Conservation (phyloP, 92 coral and sea anemone species). For the Siderastrea radians region DNA sequence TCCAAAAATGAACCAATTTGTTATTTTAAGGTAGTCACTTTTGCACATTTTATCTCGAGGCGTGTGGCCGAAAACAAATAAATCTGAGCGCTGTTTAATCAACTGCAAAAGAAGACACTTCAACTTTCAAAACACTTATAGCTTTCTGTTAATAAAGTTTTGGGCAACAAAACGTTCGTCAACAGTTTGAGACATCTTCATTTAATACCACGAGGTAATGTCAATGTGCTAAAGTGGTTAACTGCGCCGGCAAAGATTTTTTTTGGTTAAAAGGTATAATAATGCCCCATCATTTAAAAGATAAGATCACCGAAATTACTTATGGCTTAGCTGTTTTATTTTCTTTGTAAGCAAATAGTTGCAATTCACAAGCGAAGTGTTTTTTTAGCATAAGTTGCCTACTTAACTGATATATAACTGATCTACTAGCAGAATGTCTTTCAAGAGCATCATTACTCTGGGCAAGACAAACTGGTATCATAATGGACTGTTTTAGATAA, state of each 20-base stretch:
- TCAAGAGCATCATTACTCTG: neutral
- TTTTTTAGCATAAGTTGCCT: neutral
- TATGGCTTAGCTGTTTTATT: neutral
- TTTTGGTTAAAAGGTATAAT: neutral
- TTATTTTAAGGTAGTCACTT: conserved; percentile 8
- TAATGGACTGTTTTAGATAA: neutral
- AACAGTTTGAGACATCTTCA: neutral
- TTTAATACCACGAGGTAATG: neutral
- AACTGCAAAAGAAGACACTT: neutral
- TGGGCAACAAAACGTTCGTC: too few species aligned
- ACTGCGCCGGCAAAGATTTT: neutral
- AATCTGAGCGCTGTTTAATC: neutral
- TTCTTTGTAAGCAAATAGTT: neutral
- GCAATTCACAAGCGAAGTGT: neutral
- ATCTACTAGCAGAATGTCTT: neutral
- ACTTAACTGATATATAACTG: neutral
- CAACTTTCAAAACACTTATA: neutral
- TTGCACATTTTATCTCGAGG: neutral
- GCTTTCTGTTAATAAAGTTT: neutral
- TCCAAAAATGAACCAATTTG: neutral
- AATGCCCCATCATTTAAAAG: neutral
- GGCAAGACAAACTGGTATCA: too few species aligned
- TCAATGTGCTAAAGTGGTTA: neutral
- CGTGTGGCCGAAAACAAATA: neutral
- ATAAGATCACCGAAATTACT: neutral